A percentile compares a stretch with the other conserved stretches of the same genome.
Evolutionary conservation across 2,113 vertebrate species (phyloP).

Genomic region (Ceyx melanurus): DNA sequence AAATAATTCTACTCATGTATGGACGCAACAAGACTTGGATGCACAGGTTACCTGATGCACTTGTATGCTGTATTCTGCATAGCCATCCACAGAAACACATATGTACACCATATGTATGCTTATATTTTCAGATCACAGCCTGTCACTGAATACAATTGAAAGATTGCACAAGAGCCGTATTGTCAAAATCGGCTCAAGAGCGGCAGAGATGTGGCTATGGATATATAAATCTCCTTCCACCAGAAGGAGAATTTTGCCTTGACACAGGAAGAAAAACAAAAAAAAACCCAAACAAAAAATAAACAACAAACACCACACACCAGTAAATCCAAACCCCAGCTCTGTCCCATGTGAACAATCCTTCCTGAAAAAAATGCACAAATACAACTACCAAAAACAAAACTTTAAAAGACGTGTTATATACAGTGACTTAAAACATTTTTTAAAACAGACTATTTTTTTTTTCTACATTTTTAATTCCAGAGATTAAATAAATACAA

Average conservation of each 20-base stretch:
- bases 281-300: neutral
- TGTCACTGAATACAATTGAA: neutral
- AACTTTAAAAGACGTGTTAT: neutral
- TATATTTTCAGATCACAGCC: neutral
- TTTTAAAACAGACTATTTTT: neutral
- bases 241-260: neutral
- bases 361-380: neutral
- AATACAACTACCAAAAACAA: neutral
- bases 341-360: neutral
- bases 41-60: neutral
- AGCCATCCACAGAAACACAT: neutral
- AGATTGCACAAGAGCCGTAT: conserved; percentile 13
- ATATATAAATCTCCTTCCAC: neutral
- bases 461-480: neutral
- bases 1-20: neutral
- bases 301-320: too few species aligned
- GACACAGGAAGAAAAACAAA: neutral
- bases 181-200: neutral
- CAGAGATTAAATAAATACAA: neutral
- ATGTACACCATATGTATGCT: neutral
- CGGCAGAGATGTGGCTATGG: neutral
- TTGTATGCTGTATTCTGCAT: neutral
- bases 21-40: neutral
- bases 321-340: neutral
- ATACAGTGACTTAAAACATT: neutral